Evolutionary conservation across 2,797 vertebrate species (phyloP).

Genomic region (Sciurus vulgaris): DNA sequence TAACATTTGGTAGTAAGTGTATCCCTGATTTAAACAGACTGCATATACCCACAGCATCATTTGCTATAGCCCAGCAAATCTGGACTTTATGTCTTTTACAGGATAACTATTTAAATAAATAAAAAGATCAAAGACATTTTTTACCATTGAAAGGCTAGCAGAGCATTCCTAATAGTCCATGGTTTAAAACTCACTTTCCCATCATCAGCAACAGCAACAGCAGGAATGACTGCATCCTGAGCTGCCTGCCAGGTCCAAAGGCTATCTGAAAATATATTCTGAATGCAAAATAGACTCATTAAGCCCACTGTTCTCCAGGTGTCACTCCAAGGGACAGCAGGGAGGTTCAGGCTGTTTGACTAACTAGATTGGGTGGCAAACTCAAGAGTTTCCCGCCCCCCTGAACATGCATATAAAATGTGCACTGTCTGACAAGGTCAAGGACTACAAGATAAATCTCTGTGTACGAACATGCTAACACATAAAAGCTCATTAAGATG

Average conservation of each 20-base stretch:
- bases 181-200: constrained; percentile 26
- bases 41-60: not conserved
- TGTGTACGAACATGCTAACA: constrained; percentile 17
- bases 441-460: constrained; percentile 8
- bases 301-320: constrained; percentile 18
- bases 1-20: not conserved
- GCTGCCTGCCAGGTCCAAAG: not conserved
- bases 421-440: not conserved
- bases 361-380: constrained; percentile 2
- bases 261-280: not conserved
- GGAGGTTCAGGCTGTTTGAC: not conserved
- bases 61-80: not conserved
- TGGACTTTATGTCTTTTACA: not conserved
- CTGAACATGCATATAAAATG: not conserved
- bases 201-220: not conserved
- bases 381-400: not conserved
- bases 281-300: constrained; percentile 51
- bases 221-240: not conserved
- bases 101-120: constrained; percentile 39
- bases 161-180: constrained; percentile 39
- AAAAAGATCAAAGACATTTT: not conserved
- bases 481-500: constrained; percentile 44
- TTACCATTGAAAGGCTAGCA: constrained; percentile 16
- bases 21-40: not conserved
- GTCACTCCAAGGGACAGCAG: constrained; percentile 16